Percentiles rank a stretch among this genome's conserved stretches.
Conservation (phyloP, 2,888 invertebrate genomes). For the Corythucha ciliata region DNA sequence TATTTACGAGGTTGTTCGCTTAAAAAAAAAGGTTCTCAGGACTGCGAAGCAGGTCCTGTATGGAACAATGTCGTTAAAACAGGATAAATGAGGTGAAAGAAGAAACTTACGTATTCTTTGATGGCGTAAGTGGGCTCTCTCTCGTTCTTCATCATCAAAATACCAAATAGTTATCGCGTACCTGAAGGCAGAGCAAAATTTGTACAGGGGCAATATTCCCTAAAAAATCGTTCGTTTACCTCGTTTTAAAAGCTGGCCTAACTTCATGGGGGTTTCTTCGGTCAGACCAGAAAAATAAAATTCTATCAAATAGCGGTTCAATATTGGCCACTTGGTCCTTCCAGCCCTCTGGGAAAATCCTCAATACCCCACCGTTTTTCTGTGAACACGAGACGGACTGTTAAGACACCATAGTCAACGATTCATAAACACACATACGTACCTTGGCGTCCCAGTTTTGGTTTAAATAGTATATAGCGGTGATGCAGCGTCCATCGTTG, state of each 20-base stretch:
- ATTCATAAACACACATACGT: no score
- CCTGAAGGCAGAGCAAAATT: slow-evolving; percentile 41
- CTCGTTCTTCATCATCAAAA: slow-evolving; percentile 74
- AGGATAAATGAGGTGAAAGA: no score
- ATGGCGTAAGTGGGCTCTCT: no score
- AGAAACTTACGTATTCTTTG: no score
- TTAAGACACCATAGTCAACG: no score
- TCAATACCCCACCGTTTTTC: slow-evolving; percentile 69
- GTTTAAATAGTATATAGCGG: slow-evolving; percentile 96
- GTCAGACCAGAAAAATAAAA: slow-evolving; percentile 97
- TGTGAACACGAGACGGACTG: no score
- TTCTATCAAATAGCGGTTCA: slow-evolving; percentile 83
- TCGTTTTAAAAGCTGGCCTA: slow-evolving; percentile 79
- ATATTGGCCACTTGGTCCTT: slow-evolving; percentile 77
- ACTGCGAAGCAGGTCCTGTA: no score
- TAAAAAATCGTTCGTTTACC: slow-evolving; percentile 37
- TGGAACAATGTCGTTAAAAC: no score
- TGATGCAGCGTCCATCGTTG: slow-evolving; percentile 90
- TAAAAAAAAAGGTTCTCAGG: no score
- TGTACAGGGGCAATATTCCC: not conserved
- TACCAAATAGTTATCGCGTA: slow-evolving; percentile 91
- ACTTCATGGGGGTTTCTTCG: slow-evolving; percentile 95
- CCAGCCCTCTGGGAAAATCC: slow-evolving; percentile 85
- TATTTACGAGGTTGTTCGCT: no score
- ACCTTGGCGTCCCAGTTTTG: not conserved